Conservation (phyloP, 2,888 invertebrate species). For the Cheilosia vulpina region DNA sequence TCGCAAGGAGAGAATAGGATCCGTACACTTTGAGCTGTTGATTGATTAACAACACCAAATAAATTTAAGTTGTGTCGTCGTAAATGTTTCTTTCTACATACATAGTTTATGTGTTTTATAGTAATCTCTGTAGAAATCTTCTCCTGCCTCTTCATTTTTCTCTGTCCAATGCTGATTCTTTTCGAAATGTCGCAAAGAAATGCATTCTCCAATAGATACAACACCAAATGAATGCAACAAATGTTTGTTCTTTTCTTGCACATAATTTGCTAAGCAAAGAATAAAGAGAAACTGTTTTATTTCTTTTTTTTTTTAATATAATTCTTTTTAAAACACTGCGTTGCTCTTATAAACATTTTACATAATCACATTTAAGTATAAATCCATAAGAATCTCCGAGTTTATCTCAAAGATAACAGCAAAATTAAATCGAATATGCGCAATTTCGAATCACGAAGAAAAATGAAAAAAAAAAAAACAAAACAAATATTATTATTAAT, state of each 20-base stretch:
- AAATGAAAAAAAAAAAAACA: conserved; percentile 14
- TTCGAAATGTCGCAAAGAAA: conserved; percentile 51
- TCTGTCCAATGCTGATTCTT: conserved; percentile 59
- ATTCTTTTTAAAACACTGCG: conserved; percentile 17
- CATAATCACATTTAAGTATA: conserved; percentile 34
- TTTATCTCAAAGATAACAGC: conserved; percentile 21
- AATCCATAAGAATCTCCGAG: conserved; percentile 41
- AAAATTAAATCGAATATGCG: conserved; percentile 19
- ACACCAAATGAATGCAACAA: conserved; percentile 25
- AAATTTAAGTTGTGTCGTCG: conserved; percentile 42
- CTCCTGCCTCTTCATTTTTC: conserved; percentile 60
- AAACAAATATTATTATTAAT: conserved; percentile 7
- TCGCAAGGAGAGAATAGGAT: conserved; percentile 87
- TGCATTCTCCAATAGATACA: conserved; percentile 23
- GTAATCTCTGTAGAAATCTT: conserved; percentile 62
- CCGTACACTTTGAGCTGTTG: conserved; percentile 90
- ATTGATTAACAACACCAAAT: conserved; percentile 83
- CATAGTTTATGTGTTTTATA: conserved; percentile 56
- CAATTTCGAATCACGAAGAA: conserved; percentile 62
- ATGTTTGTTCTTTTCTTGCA: conserved; percentile 28
- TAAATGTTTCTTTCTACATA: conserved; percentile 50
- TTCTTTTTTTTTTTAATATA: not conserved
- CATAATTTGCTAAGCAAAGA: conserved; percentile 3
- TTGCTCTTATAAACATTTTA: conserved; percentile 32
- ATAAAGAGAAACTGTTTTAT: conserved; percentile 8